phyloP scores from a whole-genome alignment of 2,113 vertebrate species.

The Rattus norvegicus region GRCr8 NC_086020.1:80563501-80564000 shows the following conservation, averaged over 20 bases:
- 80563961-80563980: background rate
- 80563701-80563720: background rate
- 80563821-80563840: background rate
- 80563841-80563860: background rate
- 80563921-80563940: background rate
- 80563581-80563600: background rate
- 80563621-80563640: background rate
- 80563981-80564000: rapidly evolving
- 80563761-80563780: background rate
- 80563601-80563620: background rate
- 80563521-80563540: background rate
- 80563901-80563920: background rate
- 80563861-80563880: background rate
- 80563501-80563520: background rate
- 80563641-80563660: conserved; percentile 1
- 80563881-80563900: background rate
- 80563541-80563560: background rate
- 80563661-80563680: background rate
- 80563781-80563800: background rate
- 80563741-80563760: background rate
- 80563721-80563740: background rate
- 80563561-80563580: background rate
- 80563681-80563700: background rate
- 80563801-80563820: background rate
- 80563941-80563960: too few relatives aligned